Evolutionary conservation across 1,140 invertebrate genomes (phyloP), one percentile per base, ranked within the genome.

Genomic region (Philopotamus ludificatus): DNA sequence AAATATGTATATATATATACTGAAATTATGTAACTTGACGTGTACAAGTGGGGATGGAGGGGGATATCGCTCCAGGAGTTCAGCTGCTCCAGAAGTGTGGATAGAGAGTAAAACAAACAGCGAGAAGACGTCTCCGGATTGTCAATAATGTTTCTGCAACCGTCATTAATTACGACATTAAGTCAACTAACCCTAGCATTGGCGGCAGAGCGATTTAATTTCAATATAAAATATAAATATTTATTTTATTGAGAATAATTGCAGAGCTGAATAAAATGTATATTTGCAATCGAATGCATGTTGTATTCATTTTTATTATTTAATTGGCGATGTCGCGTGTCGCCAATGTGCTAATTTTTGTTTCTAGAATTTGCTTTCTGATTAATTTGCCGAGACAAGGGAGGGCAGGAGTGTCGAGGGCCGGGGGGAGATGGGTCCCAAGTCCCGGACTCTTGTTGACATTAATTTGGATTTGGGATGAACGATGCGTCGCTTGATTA

Each of bases 381-480:
- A 65, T 65, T 65, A 54, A 54, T 65, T 65, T 65, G 54, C 53
- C 44, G 26, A 65, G 63, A 58, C 63, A 65, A 65, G 63, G 53
- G 44, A 26, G 16, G 51, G 25, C 15, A 25, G 12, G 63, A 50
- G 51, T 47, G 44, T 10, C 44, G 10, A 41, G 53, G 28, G 63
- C n/a, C 25, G 41, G 41, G 54, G 63, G 21, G 25, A 15, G 10
- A 22, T 26, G 26, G 9, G 61, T 25, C 61, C 23, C 50, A 49
- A 41, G 51, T 63, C 22, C 21, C 60, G 18, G 49, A 42, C 65
- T 60, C 65, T 51, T 58, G 51, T 67, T 67, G 65, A 67, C 65
- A 62, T 67, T 67, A 63, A 67, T 67, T 62, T 67, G 58, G 65
- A 66, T 66, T 66, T 61, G 62, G 58, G 54, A 54, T 55, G 57